Evolutionary conservation across 2,113 vertebrate genomes (phyloP).

Genomic region (Jaculus jaculus): DNA sequence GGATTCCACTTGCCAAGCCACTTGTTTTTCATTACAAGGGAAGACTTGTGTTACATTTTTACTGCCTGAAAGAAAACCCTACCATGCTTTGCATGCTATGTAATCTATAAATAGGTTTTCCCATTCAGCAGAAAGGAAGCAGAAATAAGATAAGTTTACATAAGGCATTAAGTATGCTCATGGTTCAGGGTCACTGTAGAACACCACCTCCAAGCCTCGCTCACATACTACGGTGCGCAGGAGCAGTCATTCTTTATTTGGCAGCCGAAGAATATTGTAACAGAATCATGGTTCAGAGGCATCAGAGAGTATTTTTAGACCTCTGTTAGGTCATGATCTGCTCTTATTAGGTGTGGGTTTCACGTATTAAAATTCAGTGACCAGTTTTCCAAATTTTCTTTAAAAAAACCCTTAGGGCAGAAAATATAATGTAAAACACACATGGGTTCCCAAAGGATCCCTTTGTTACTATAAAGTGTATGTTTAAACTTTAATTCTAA

Average conservation of each 20-base stretch:
- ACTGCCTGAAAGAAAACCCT: conserved; percentile 64
- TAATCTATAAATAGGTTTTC: conserved; percentile 72
- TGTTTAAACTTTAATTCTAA: conserved; percentile 37
- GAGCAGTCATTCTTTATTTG: conserved; percentile 65
- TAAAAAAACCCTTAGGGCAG: neutral
- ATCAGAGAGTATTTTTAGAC: conserved; percentile 79
- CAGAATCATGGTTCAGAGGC: conserved; percentile 65
- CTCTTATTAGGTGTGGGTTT: conserved; percentile 73
- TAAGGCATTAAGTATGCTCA: conserved; percentile 54
- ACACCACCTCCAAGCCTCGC: conserved; percentile 20
- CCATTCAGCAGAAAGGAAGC: conserved; percentile 71
- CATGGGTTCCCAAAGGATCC: neutral
- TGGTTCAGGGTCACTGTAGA: conserved; percentile 47
- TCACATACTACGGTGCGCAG: neutral
- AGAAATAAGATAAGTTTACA: conserved; percentile 65
- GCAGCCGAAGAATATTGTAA: conserved; percentile 69
- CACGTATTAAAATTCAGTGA: conserved; percentile 74
- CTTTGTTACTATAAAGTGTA: neutral
- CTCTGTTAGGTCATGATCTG: conserved; percentile 64
- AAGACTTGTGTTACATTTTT: conserved; percentile 63
- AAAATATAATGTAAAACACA: conserved; percentile 36
- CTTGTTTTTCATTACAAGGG: conserved; percentile 47
- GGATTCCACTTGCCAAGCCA: conserved; percentile 25
- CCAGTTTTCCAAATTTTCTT: conserved; percentile 51
- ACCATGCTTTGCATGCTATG: conserved; percentile 39